These are phyloP conservation scores for Melopsittacus undulatus DNA, from an alignment of 2,797 vertebrate genomes.

Conservation along the genomic window DNA sequence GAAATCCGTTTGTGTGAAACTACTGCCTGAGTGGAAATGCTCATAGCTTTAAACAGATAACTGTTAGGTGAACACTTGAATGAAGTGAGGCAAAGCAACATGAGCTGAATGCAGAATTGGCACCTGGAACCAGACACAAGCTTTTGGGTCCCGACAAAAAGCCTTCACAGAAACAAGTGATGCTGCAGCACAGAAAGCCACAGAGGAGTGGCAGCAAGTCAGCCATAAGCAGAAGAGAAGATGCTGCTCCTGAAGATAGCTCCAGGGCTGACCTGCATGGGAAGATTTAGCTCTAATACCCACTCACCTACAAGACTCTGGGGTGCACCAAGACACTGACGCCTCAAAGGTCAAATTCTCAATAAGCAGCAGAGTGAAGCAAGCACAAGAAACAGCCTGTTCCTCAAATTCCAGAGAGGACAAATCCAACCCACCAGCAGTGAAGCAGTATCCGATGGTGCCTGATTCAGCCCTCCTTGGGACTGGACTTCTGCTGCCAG, in stretches of 20 bases:
- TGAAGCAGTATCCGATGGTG: not conserved
- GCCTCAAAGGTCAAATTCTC: conserved; percentile 60
- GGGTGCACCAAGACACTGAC: conserved; percentile 12
- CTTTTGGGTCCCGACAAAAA: not conserved
- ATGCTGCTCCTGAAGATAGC: not conserved
- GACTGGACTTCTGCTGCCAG: not conserved
- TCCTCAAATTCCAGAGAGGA: conserved; percentile 13
- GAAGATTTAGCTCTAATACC: not conserved
- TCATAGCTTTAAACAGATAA: not conserved
- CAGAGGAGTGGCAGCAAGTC: not conserved
- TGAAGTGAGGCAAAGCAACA: not conserved
- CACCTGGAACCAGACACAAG: fast-evolving
- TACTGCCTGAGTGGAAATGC: not conserved
- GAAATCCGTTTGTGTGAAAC: not conserved
- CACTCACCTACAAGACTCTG: conserved; percentile 3
- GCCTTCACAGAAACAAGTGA: not conserved
- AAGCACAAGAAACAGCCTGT: conserved; percentile 26
- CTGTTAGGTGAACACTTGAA: not conserved
- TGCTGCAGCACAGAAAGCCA: not conserved
- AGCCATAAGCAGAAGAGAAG: not conserved
- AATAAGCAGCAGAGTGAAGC: conserved; percentile 53
- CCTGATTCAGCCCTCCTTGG: not conserved
- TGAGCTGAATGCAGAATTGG: not conserved
- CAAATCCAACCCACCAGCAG: not conserved
- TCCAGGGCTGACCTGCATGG: not conserved